These are phyloP conservation scores for Martes martes DNA, from an alignment of 2,113 vertebrate genomes.

Conservation along the genomic window DNA sequence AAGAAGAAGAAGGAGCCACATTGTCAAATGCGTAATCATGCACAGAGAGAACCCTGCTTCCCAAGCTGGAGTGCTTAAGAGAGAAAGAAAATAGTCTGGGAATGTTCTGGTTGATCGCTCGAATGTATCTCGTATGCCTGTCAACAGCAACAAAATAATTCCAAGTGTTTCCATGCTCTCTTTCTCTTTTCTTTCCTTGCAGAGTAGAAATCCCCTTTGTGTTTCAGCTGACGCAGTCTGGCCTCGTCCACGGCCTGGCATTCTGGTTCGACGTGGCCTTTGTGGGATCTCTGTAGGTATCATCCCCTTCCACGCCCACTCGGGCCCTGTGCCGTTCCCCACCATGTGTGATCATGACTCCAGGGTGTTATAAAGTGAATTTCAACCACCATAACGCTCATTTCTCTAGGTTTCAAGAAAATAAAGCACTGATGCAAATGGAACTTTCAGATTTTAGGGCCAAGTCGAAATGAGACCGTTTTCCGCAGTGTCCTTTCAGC, in stretches of 20 bases:
- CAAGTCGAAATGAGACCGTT: background rate
- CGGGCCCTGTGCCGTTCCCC: background rate
- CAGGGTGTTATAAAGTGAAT: background rate
- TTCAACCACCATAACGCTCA: background rate
- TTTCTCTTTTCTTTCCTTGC: constrained; percentile 56
- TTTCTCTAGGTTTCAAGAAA: constrained; percentile 1
- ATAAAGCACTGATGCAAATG: background rate
- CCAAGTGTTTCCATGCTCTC: background rate
- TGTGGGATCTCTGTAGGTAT: constrained; percentile 83
- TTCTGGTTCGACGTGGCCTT: constrained; percentile 90
- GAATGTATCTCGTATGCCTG: background rate
- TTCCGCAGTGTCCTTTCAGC: background rate
- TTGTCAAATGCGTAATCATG: background rate
- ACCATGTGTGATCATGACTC: background rate
- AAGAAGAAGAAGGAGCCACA: background rate
- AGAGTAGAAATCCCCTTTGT: constrained; percentile 89
- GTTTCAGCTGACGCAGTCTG: constrained; percentile 85
- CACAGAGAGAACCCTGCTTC: background rate
- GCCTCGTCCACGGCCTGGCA: constrained; percentile 86
- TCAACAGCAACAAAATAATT: background rate
- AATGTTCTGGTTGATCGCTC: background rate
- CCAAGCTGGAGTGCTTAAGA: background rate
- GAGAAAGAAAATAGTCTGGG: background rate
- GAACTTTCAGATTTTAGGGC: background rate
- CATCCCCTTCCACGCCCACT: background rate